Base-by-base conservation (phyloP, 2,113 vertebrate species). In the Gavialis gangeticus region DNA sequence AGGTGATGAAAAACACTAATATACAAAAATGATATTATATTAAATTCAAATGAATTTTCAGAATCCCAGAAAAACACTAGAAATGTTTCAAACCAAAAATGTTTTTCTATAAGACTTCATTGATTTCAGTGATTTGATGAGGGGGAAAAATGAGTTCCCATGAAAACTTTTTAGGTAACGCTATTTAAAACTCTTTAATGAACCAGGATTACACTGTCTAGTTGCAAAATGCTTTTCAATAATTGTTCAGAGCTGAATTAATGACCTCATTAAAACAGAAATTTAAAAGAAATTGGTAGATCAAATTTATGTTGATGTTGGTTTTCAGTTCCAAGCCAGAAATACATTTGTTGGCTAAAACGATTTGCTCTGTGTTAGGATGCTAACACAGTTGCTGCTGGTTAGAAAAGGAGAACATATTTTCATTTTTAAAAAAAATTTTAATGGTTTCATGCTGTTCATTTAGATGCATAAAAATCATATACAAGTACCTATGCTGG, bases 311-410 rank as follows among this genome's bases (percentile, higher is more conserved):
- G 0, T 8, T 19, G 56, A 13, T 21, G 89, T 75, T 22, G 76
- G 56, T 7, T 4, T 27, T 85, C 19, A 76, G 82, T 69, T 28
- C 10, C 75, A 82, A 92, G 75, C 84, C 79, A 91, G 73, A 59
- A 92, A 66, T 81, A 56, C 46, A 54, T 90, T 95, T 80, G 83
- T 92, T 90, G 86, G 77, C 24, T 79, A 85, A 67, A 59, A 76
- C 81, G 85, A 67, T 67, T 87, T 82, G 93, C 69, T 67, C 82
- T 92, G 21, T 3, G n/a, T 90, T 59, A 91, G 81, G 79, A 34
- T 95, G 84, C 27, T 73, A 59, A 28, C 12, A 9, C 4, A 16
- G 46, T 3, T 80, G 56, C 76, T 88, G 81, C 84, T 92, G 75
- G 71, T 79, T 18, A 58, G 92, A 87, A 86, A 86, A 75, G 80